phyloP scores from a whole-genome alignment of 2,113 vertebrate genomes.

The Sula dactylatra region DNA sequence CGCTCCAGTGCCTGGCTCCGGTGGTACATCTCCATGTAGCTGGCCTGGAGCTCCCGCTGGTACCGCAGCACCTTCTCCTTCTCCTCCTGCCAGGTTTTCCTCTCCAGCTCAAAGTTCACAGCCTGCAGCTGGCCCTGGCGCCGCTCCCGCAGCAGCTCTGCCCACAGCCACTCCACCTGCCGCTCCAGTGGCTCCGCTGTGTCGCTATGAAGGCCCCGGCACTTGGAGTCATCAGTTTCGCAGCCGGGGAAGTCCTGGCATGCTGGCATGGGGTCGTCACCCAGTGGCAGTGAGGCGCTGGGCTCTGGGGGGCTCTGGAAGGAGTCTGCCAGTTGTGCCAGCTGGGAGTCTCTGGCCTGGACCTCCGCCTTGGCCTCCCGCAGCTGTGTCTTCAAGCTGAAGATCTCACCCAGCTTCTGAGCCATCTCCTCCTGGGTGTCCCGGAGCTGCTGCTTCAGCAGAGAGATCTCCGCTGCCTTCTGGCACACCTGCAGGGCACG shows the following conservation, averaged over 20 bases:
- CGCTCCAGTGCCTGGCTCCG: constrained; percentile 87
- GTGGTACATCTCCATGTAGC: constrained; percentile 95
- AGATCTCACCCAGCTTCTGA: constrained; percentile 92
- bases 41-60: constrained; percentile 87
- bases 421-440: constrained; percentile 94
- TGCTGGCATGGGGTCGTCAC: constrained; percentile 41
- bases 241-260: constrained; percentile 71
- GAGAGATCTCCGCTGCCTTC: constrained; percentile 92
- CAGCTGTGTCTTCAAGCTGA: constrained; percentile 92
- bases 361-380: constrained; percentile 83
- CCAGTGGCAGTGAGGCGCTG: constrained; percentile 8
- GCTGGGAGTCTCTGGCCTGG: constrained; percentile 81
- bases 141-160: constrained; percentile 89
- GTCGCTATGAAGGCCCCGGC: constrained; percentile 72
- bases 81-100: constrained; percentile 92
- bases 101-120: constrained; percentile 88
- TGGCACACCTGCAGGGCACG: constrained; percentile 80
- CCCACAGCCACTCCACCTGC: constrained; percentile 83
- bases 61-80: constrained; percentile 81
- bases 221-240: constrained; percentile 79
- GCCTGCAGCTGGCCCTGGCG: constrained; percentile 91
- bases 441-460: constrained; percentile 94
- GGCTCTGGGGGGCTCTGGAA: constrained; percentile 63
- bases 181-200: constrained; percentile 57
- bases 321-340: constrained; percentile 80